Evolutionary conservation across 2,888 invertebrate species (phyloP).

Genomic region (Drosophila mayaguana): DNA sequence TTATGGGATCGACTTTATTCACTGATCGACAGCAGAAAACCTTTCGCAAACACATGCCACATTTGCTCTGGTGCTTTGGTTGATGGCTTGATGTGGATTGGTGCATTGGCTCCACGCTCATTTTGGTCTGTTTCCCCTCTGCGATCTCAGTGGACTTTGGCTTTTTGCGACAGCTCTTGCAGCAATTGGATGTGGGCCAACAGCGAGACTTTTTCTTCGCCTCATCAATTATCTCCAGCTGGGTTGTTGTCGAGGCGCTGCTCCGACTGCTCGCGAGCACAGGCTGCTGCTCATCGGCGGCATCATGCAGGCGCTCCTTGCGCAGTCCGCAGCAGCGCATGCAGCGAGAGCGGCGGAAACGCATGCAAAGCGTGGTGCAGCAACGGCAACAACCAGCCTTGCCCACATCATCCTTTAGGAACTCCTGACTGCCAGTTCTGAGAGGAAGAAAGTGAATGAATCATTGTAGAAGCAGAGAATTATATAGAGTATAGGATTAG

Average conservation of each 20-base stretch:
- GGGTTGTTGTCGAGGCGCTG: slow-evolving; percentile 72
- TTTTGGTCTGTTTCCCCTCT: slow-evolving; percentile 39
- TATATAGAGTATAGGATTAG: too few relatives aligned
- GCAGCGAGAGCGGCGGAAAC: slow-evolving; percentile 83
- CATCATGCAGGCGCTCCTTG: slow-evolving; percentile 56
- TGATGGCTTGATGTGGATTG: slow-evolving; percentile 22
- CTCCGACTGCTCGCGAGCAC: slow-evolving; percentile 77
- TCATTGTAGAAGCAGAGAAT: too few relatives aligned
- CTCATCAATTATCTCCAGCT: slow-evolving; percentile 81
- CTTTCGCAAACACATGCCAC: slow-evolving; percentile 83
- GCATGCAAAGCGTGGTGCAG: slow-evolving; percentile 83
- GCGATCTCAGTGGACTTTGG: slow-evolving; percentile 36
- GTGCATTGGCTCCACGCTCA: slow-evolving; percentile 60
- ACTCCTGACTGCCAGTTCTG: slow-evolving; percentile 83
- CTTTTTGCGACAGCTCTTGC: slow-evolving; percentile 85
- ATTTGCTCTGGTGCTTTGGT: slow-evolving; percentile 74
- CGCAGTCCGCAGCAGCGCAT: slow-evolving; percentile 81
- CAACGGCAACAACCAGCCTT: slow-evolving; percentile 79
- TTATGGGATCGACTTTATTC: slow-evolving; percentile 84
- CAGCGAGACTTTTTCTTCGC: slow-evolving; percentile 73
- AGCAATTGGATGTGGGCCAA: slow-evolving; percentile 84
- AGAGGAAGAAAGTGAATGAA: neutral
- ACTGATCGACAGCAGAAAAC: slow-evolving; percentile 85
- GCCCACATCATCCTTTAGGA: slow-evolving; percentile 73
- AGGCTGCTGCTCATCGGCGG: slow-evolving; percentile 74